Conservation (phyloP, 92 coral and sea anemone species). For the Palythoa grandiflora region DNA sequence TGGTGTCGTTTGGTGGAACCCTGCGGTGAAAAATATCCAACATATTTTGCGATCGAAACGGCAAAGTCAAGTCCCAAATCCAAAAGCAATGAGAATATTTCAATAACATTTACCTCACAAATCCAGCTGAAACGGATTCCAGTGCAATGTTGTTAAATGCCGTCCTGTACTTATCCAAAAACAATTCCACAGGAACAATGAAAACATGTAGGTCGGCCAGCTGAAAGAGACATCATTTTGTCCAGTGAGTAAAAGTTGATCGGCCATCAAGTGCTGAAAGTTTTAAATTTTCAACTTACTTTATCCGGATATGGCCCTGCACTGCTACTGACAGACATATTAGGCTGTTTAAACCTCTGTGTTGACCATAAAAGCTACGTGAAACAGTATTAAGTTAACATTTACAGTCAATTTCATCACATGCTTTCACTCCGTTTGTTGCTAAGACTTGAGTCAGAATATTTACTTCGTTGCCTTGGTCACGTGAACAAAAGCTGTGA, state of each 20-base stretch:
- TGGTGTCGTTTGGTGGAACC: constrained; percentile 79
- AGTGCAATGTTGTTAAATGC: constrained; percentile 96
- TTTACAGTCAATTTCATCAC: constrained; percentile 38
- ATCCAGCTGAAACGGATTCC: constrained; percentile 99
- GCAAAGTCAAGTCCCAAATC: background rate
- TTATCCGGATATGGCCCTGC: constrained; percentile 55
- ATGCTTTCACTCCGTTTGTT: constrained; percentile 37
- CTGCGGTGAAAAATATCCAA: constrained; percentile 49
- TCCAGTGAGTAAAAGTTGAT: background rate
- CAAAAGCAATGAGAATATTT: too few relatives aligned
- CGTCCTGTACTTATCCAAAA: constrained; percentile 97
- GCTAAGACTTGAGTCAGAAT: constrained; percentile 30
- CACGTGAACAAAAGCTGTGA: constrained; percentile 50
- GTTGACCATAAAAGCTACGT: constrained; percentile 2
- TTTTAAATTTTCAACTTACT: constrained; percentile 28
- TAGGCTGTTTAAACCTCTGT: constrained; percentile 25
- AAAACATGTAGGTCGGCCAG: constrained; percentile 98
- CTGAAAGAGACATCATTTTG: constrained; percentile 57
- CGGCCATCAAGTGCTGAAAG: background rate
- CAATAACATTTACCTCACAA: constrained; percentile 81
- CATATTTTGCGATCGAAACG: background rate
- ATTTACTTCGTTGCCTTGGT: constrained; percentile 51
- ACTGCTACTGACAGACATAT: constrained; percentile 60
- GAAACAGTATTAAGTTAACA: background rate
- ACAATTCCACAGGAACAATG: constrained; percentile 95